Conservation (phyloP, 2,797 vertebrate genomes). For the Botia almorhae region DNA sequence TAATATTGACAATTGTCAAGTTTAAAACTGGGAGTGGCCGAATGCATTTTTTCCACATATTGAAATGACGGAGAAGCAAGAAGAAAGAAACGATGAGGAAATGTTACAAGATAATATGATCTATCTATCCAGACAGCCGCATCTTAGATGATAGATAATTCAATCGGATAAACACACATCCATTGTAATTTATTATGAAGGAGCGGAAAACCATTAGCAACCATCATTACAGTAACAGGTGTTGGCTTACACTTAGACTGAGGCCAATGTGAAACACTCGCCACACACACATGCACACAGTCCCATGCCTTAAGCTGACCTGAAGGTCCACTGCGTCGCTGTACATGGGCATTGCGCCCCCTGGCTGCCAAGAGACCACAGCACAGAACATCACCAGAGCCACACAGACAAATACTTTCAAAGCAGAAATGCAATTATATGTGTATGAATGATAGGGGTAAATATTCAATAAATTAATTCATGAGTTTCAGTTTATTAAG, state of each 20-base stretch:
- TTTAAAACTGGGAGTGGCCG: background rate
- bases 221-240: conserved; percentile 1
- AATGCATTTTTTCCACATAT: background rate
- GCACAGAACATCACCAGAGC: conserved; percentile 51
- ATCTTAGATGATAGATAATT: conserved; percentile 17
- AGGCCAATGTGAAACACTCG: conserved; percentile 32
- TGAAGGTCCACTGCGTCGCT: conserved; percentile 71
- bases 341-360: conserved; percentile 66
- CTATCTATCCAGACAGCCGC: conserved; percentile 18
- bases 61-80: background rate
- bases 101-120: conserved; percentile 10
- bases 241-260: conserved; percentile 11
- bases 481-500: background rate
- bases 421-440: conserved; percentile 6
- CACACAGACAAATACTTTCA: conserved; percentile 18
- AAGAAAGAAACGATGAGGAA: conserved; percentile 9
- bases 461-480: background rate
- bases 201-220: conserved; percentile 25
- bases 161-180: conserved; percentile 5
- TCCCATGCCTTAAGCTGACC: conserved; percentile 74
- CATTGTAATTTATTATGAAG: conserved; percentile 16
- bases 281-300: conserved; percentile 45
- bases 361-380: conserved; percentile 72
- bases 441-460: background rate
- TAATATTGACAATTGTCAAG: background rate